Evolutionary conservation across 2,888 invertebrate genomes (phyloP).

Genomic region (Ophioninae sp.): DNA sequence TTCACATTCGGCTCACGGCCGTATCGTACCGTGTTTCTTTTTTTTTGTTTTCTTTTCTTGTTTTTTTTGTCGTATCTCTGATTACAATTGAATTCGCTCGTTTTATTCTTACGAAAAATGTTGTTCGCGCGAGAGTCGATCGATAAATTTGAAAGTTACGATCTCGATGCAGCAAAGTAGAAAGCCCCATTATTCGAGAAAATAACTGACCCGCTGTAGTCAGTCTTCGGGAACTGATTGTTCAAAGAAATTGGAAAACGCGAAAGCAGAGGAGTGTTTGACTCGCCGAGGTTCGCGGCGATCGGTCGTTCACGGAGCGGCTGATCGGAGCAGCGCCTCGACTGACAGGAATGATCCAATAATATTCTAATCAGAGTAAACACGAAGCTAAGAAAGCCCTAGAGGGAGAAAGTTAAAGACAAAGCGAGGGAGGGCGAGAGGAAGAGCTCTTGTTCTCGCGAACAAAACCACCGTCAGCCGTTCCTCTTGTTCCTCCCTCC

Average conservation of each 20-base stretch:
- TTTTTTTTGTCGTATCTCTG: background rate
- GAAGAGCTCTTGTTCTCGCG: slow-evolving; percentile 28
- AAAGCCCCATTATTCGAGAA: background rate
- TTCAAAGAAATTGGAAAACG: background rate
- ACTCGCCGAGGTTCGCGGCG: slow-evolving; percentile 13
- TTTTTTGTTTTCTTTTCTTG: background rate
- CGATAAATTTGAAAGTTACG: background rate
- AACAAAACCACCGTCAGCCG: slow-evolving; percentile 41
- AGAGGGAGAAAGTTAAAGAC: background rate
- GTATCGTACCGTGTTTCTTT: background rate
- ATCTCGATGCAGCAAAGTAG: background rate
- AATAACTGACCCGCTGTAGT: background rate
- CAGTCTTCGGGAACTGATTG: background rate
- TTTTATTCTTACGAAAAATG: background rate
- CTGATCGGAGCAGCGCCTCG: slow-evolving; percentile 45
- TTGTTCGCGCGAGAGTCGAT: background rate
- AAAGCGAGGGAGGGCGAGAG: slow-evolving; percentile 36
- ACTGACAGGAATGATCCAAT: slow-evolving; percentile 60
- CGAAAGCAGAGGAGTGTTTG: slow-evolving; percentile 1
- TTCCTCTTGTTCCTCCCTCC: background rate
- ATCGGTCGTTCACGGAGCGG: slow-evolving; percentile 22
- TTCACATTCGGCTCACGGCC: slow-evolving; percentile 8
- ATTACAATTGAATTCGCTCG: background rate
- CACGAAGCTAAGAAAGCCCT: slow-evolving; percentile 49
- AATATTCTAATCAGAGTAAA: slow-evolving; percentile 62